Base-by-base conservation (phyloP, 2,113 vertebrate genomes). In the Pseudorhombus dupliciocellatus region DNA sequence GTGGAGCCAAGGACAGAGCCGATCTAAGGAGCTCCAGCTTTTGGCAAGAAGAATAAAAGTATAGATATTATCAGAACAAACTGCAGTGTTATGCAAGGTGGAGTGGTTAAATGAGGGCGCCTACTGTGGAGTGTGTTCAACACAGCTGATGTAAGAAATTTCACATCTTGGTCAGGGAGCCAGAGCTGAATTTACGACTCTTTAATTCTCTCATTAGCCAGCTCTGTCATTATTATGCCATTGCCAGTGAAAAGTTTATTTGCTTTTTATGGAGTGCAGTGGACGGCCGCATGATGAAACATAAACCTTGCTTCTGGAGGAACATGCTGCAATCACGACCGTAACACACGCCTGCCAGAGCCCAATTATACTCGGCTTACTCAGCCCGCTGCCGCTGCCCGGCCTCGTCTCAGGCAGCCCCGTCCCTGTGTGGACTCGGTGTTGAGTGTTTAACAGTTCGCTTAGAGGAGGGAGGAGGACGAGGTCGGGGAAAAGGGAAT, bases 151-250 rank as follows among this genome's bases (percentile, higher is more conserved):
- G 83, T 78, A 87, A 87, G 76, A 77, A 51, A 79, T 71, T 64
- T 88, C 77, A 77, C 72, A 71, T 77, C 79, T 78, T 72, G 82
- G 84, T 71, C 79, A 53, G 73, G 31, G 55, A 42, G 75, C 73
- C 67, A 71, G 73, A 62, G 40, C 73, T 81, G 73, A 80, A 90
- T 84, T 92, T 89, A 90, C 53, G 88, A 76, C 68, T 55, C 75
- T 84, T 88, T 90, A 87, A 92, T 90, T 86, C 66, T 56, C 84
- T 91, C 89, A 90, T 92, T 92, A 92, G 84, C 66, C 30, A 24
- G 83, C 83, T 85, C 81, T 77, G 84, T 90, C 83, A 85, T 91
- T 92, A 91, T 89, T 85, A 84, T 83, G 84, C 86, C 79, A 85
- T 87, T 80, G 79, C 81, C 84, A 83, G 82, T 68, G 84, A 87